Base-by-base conservation (phyloP, 2,888 invertebrate species). In the Amblyteles armatorius region DNA sequence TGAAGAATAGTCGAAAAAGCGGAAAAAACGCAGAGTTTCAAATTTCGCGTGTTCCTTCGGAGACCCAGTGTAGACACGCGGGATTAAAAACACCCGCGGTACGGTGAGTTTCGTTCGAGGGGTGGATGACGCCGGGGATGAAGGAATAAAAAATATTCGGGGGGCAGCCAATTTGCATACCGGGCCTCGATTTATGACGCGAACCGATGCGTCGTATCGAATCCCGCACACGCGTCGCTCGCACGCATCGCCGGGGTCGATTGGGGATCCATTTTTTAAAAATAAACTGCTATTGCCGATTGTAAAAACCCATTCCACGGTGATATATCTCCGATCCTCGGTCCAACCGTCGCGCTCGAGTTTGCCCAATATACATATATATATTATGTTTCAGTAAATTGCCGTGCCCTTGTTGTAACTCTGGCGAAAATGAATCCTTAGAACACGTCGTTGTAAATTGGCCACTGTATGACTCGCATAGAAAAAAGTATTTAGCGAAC, bases 111-210 rank as follows among this genome's bases (percentile, higher is more conserved):
- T 84, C 44, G 48, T 33, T 16, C 1, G 72, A 50, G 79, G 86
- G 79, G 22, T 71, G 83, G 29, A 55, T 71, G 57, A 57, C 48
- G 71, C 40, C 48, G 29, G 44, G 73, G 40, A 65, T 71, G 50
- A 77, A 69, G 55, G 63, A 83, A 77, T 55, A 55, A 73, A 79
- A 67, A 73, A 78, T 67, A 26, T 63, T 74, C 52, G 65, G 63
- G 55, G 84, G 80, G 60, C 22, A 55, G 69, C 78, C 71, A 76
- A 86, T 86, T 86, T 86, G 79, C 86, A 85, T 86, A 74, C 80
- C 79, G 40, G 33, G 77, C 26, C 78, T 82, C 79, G 79, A 85
- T 86, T 86, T 86, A 86, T 86, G 83, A 85, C 81, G 80, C 69
- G 80, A 82, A 78, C 72, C 52, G 67, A 86, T 82, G 81, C 72